Conservation (phyloP, 2,888 invertebrate genomes). For the Mythimna albipuncta region DNA sequence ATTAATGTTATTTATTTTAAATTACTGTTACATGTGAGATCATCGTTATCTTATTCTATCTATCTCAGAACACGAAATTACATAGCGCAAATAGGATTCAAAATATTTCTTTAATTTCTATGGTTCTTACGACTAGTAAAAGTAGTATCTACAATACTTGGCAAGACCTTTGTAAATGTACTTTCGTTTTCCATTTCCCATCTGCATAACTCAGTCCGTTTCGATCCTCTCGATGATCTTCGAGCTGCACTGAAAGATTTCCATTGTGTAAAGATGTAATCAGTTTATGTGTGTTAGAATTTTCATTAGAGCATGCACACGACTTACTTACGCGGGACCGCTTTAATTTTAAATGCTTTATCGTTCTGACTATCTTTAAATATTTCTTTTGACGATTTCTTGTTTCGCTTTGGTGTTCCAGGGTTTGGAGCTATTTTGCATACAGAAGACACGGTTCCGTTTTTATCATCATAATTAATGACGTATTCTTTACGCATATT, state of each 20-base stretch:
- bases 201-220: conserved; percentile 75
- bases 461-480: conserved; percentile 88
- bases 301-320: conserved; percentile 82
- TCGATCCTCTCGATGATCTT: conserved; percentile 79
- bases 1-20: conserved; percentile 51
- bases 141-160: conserved; percentile 79
- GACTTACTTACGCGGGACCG: conserved; percentile 86
- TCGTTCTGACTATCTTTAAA: conserved; percentile 76
- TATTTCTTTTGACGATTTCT: conserved; percentile 73
- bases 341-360: conserved; percentile 74
- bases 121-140: conserved; percentile 69
- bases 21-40: conserved; percentile 80
- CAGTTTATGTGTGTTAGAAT: conserved; percentile 77
- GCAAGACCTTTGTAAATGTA: conserved; percentile 83
- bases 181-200: conserved; percentile 81
- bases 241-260: conserved; percentile 88
- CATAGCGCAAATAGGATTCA: conserved; percentile 60
- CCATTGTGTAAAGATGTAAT: conserved; percentile 79
- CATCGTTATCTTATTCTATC: conserved; percentile 80
- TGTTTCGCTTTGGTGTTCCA: conserved; percentile 73
- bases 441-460: conserved; percentile 86
- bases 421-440: conserved; percentile 80
- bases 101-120: conserved; percentile 55
- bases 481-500: conserved; percentile 83
- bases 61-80: conserved; percentile 57